phyloP scores from a whole-genome alignment of 2,888 invertebrate species.

The Teleogryllus oceanicus region DNA sequence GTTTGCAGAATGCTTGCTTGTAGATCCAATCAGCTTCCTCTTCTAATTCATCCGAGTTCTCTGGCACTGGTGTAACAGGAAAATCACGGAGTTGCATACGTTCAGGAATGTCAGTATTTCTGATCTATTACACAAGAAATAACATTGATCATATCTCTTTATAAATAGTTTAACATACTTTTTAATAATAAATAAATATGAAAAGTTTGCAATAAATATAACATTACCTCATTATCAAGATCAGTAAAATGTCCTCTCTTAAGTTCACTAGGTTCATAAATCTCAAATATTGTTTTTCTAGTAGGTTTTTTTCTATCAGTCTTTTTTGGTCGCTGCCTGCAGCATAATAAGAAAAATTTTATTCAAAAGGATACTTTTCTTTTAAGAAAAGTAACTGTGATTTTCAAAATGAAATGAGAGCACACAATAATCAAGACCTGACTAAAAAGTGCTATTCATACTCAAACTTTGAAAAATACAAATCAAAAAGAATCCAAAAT shows the following conservation, averaged over 20 bases:
- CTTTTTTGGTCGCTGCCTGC: constrained; percentile 64
- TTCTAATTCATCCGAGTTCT: constrained; percentile 82
- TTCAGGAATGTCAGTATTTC: constrained; percentile 85
- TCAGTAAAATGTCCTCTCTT: constrained; percentile 95
- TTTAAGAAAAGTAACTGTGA: too few relatives aligned
- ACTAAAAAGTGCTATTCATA: too few relatives aligned
- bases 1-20: constrained; percentile 84
- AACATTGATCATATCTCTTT: not conserved
- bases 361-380: too few relatives aligned
- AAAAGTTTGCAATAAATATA: not conserved
- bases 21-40: constrained; percentile 98
- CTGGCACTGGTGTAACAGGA: constrained; percentile 77
- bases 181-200: not conserved
- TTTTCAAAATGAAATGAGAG: too few relatives aligned
- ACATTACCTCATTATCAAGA: constrained; percentile 71
- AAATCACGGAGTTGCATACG: constrained; percentile 87
- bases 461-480: too few relatives aligned
- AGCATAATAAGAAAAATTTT: constrained; percentile 23
- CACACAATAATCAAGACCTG: too few relatives aligned
- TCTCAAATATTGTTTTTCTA: constrained; percentile 84
- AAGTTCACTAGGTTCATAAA: constrained; percentile 96
- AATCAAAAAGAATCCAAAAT: too few relatives aligned
- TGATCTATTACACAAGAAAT: constrained; percentile 53
- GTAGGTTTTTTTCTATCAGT: constrained; percentile 70
- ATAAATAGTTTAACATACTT: not conserved